Evolutionary conservation across 2,113 vertebrate species (phyloP).

Genomic region (Accipiter virgatus): DNA sequence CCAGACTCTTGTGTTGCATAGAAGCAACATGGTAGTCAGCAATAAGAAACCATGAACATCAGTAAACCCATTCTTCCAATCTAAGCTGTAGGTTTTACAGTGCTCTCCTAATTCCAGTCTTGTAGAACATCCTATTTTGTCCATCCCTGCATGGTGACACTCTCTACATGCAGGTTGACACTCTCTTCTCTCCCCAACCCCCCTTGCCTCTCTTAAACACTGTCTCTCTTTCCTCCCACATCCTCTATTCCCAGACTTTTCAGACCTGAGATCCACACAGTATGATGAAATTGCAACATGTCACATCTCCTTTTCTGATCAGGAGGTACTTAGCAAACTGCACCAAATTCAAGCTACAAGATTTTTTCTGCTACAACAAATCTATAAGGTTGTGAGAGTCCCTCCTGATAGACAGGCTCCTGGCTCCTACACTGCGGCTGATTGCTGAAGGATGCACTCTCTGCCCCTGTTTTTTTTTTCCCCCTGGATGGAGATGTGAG

Average conservation of each 20-base stretch:
- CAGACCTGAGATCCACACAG: background rate
- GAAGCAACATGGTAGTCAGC: background rate
- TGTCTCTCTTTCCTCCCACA: background rate
- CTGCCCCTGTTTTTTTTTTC: background rate
- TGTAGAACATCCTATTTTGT: background rate
- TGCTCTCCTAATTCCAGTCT: background rate
- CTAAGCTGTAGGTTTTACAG: background rate
- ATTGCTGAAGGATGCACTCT: background rate
- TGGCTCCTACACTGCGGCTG: background rate
- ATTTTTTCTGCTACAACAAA: background rate
- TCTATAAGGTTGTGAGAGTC: background rate
- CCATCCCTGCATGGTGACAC: background rate
- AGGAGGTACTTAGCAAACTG: background rate
- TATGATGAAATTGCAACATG: background rate
- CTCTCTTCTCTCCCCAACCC: rapidly evolving
- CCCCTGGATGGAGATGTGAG: background rate
- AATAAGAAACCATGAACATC: background rate
- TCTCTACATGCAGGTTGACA: background rate
- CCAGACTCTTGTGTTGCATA: background rate
- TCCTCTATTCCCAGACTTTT: background rate
- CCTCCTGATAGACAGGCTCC: background rate
- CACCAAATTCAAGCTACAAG: background rate
- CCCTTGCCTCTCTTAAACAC: too few relatives aligned
- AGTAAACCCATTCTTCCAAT: background rate
- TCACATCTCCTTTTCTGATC: background rate